A percentile compares a stretch with the other conserved stretches of the same genome.
Conservation (phyloP, 2,888 invertebrate species). For the Strigamia crassipes region DNA sequence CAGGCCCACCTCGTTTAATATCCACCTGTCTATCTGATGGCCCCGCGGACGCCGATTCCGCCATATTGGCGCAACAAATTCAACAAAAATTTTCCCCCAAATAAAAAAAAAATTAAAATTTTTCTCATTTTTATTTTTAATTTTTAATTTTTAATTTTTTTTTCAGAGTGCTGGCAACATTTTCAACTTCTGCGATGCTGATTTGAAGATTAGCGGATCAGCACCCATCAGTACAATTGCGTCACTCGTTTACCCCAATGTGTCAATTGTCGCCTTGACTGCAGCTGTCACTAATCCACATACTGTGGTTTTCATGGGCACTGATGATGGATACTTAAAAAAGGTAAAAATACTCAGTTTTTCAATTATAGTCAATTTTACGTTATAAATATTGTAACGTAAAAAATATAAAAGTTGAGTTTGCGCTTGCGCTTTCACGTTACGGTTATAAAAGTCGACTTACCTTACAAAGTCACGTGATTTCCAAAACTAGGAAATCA, state of each 20-base stretch:
- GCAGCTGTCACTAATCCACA: constrained; percentile 87
- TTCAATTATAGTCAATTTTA: no score
- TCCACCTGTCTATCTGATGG: constrained; percentile 33
- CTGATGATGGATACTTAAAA: constrained; percentile 79
- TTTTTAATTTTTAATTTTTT: no score
- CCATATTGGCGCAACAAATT: no score
- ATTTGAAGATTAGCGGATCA: constrained; percentile 87
- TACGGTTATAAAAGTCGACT: no score
- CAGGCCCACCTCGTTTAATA: constrained; percentile 36
- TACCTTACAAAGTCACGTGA: no score
- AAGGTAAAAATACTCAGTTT: constrained; percentile 69
- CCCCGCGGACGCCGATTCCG: not conserved
- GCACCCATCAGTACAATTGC: constrained; percentile 80
- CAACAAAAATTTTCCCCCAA: no score
- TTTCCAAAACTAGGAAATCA: no score
- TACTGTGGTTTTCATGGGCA: constrained; percentile 92
- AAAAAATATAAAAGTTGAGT: no score
- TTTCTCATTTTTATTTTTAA: constrained; percentile 49
- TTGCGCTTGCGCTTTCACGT: no score
- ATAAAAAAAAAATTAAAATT: not conserved
- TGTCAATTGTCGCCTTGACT: constrained; percentile 80
- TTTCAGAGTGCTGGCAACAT: constrained; percentile 81
- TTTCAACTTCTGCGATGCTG: constrained; percentile 88
- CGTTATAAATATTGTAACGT: no score
- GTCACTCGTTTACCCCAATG: constrained; percentile 76